phyloP scores from a whole-genome alignment of 2,888 invertebrate genomes.

The Julus scandinavius region DNA sequence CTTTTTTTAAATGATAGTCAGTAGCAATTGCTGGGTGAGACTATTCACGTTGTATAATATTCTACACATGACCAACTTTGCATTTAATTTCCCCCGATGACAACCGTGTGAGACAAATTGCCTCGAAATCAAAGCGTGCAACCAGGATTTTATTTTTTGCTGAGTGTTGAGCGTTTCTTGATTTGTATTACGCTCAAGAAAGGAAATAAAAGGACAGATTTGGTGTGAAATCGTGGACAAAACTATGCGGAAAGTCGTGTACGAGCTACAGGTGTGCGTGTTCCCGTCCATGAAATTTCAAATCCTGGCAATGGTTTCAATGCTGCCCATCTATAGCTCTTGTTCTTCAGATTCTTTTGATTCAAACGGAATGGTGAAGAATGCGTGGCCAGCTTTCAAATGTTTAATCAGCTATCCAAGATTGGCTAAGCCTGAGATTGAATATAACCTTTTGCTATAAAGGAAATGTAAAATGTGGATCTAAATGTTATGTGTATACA shows the following conservation, averaged over 20 bases:
- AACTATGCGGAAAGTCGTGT: slow-evolving; percentile 51
- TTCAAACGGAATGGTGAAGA: neutral
- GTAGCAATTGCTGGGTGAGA: neutral
- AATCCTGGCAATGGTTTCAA: slow-evolving; percentile 27
- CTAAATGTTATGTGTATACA: neutral
- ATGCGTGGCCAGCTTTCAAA: neutral
- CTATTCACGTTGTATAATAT: neutral
- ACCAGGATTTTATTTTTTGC: slow-evolving; percentile 24
- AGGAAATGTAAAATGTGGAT: neutral
- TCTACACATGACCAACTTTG: slow-evolving; percentile 21
- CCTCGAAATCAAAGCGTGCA: slow-evolving; percentile 43
- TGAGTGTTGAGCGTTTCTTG: slow-evolving; percentile 45
- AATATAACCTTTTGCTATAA: neutral
- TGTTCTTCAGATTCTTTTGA: slow-evolving; percentile 27
- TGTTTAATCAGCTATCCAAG: slow-evolving; percentile 25
- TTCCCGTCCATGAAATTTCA: slow-evolving; percentile 40
- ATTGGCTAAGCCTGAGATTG: neutral
- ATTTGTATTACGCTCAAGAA: slow-evolving; percentile 28
- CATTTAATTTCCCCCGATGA: slow-evolving; percentile 50
- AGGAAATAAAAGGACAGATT: slow-evolving; percentile 46
- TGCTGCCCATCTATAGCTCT: neutral
- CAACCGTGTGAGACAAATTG: slow-evolving; percentile 53
- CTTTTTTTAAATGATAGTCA: neutral
- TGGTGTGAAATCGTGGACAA: slow-evolving; percentile 47
- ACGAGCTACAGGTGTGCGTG: slow-evolving; percentile 47